These are phyloP conservation scores for Heliconius hortense DNA, from an alignment of 2,888 invertebrate genomes.

Conservation along the genomic window DNA sequence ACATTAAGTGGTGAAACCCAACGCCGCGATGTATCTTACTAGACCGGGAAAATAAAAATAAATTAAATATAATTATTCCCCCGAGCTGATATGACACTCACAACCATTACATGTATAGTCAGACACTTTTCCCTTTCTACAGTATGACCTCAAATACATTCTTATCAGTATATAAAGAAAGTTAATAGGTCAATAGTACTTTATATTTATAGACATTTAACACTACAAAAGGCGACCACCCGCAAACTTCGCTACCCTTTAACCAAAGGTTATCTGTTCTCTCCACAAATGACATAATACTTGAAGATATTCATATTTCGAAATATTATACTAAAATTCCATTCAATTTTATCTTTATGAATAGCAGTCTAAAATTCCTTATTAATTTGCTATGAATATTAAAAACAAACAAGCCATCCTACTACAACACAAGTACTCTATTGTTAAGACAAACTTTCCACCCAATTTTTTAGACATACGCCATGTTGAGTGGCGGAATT, in stretches of 20 bases:
- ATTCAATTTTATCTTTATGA: not conserved
- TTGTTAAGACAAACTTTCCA: no score
- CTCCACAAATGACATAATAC: slow-evolving; percentile 30
- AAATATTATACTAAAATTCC: slow-evolving; percentile 2
- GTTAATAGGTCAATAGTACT: slow-evolving; percentile 1
- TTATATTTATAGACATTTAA: slow-evolving; percentile 8
- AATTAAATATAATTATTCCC: no score
- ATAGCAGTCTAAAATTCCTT: not conserved
- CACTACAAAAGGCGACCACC: slow-evolving; percentile 28
- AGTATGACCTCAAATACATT: not conserved
- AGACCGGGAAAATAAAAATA: no score
- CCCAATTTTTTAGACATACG: no score
- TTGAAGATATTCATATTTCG: slow-evolving; percentile 14
- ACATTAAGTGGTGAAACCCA: no score
- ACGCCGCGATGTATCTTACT: no score
- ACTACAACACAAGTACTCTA: no score
- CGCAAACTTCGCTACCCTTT: slow-evolving; percentile 12
- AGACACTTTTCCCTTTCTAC: no score
- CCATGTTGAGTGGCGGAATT: not conserved
- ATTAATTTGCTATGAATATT: not conserved
- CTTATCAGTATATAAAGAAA: not conserved
- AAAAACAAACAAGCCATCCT: not conserved
- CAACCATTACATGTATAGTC: no score
- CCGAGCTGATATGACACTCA: no score
- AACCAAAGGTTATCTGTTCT: slow-evolving; percentile 30